Percentiles rank a stretch among this genome's conserved stretches.
phyloP scores from a whole-genome alignment of 2,888 invertebrate genomes.

The Bhutanitis thaidina region DNA sequence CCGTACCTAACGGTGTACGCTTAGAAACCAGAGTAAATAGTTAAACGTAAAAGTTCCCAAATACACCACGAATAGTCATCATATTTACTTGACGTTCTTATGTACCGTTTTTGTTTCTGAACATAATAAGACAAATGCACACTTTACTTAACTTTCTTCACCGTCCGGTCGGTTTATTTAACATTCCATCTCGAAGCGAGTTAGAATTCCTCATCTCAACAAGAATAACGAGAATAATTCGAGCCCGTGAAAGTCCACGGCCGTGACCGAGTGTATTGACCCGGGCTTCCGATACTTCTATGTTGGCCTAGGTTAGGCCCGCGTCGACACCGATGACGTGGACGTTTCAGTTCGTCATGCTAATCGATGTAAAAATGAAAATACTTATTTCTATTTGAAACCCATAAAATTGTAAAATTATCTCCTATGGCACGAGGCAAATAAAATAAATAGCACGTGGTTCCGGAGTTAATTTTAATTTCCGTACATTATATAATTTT shows the following conservation, averaged over 20 bases:
- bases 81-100: no score
- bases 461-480: no score
- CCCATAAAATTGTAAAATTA: no score
- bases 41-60: no score
- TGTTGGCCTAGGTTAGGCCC: constrained; percentile 71
- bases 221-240: constrained; percentile 51
- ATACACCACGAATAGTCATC: no score
- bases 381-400: no score
- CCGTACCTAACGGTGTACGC: no score
- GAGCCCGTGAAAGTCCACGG: constrained; percentile 67
- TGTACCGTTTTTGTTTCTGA: neutral
- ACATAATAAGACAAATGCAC: neutral
- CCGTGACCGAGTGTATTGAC: constrained; percentile 74
- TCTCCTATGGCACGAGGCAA: no score
- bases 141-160: neutral
- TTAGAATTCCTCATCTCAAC: constrained; percentile 57
- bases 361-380: no score
- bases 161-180: neutral
- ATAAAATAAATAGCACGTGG: no score
- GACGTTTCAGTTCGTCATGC: neutral
- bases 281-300: constrained; percentile 57
- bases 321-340: constrained; percentile 16
- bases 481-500: no score
- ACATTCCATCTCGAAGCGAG: constrained; percentile 29
- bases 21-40: no score